Base-by-base conservation (phyloP, 2,797 vertebrate species). In the Sebastes itinus region DNA sequence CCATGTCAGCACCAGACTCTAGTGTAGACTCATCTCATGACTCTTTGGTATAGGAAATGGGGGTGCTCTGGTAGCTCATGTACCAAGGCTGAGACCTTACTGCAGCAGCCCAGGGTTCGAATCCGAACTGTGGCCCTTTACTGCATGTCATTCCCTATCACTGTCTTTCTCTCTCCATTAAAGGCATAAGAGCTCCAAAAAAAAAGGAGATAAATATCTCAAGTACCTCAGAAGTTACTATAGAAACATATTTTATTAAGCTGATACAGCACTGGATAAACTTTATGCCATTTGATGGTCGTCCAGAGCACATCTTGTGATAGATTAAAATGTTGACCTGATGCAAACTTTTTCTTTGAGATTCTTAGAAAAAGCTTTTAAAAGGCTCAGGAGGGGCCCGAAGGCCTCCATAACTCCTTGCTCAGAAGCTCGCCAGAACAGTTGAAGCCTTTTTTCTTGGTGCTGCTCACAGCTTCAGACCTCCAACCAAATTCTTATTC, bases 291-390 rank as follows among this genome's bases (percentile, higher is more conserved):
- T 59, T 55, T 64, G n/a, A 33, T 77, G 69, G 7, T 56, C 27
- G 28, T 66, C 25, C 14, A 66, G 6, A 58, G 52, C 13, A 32
- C 64, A 76, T 66, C 68, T 66, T 62, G 75, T 83, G 80, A 87
- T 79, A 27, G 32, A 75, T 85, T 76, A 90, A 78, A 83, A 66
- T 75, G 33, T 77, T 83, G 58, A 59, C 55, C 18, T 72, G 32
- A 76, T 61, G 68, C 58, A 84, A 72, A 49, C 22, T 22, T 77
- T 80, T 81, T n/a, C 38, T 80, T 77, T 77, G 72, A 81, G 28
- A 73, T 79, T 87, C 76, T 81, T 22, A 25, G 60, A 78, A 64
- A 69, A 60, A 9, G 13, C 4, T 13, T 87, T 78, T 25, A 22
- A 82, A 80, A 69, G 33, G 11, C 22, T 14, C 16, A 69, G n/a